Percentiles rank a stretch among this genome's conserved stretches.
Conservation (phyloP, 2,797 vertebrate genomes). For the Vipera latastei region DNA sequence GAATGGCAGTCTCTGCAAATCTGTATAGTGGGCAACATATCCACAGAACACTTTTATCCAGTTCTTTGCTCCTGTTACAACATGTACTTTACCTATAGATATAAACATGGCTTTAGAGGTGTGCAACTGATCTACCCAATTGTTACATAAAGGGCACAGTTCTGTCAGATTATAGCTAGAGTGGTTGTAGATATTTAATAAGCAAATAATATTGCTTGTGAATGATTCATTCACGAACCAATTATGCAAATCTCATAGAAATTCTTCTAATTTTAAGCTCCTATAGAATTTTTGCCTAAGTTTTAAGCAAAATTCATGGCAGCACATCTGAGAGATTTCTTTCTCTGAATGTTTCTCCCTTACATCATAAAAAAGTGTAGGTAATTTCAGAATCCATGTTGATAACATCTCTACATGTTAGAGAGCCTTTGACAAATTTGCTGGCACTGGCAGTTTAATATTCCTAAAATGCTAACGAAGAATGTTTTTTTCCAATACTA, state of each 20-base stretch:
- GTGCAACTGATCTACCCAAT: not conserved
- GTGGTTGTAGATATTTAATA: not conserved
- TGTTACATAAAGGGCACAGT: not conserved
- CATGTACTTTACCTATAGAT: not conserved
- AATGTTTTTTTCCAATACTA: not conserved
- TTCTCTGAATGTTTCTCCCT: not conserved
- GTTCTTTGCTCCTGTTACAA: not conserved
- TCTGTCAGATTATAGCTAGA: not conserved
- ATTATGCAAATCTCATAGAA: not conserved
- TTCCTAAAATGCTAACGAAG: not conserved
- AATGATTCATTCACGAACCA: not conserved
- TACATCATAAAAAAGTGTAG: not conserved
- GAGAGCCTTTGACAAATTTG: not conserved
- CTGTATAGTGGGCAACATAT: not conserved
- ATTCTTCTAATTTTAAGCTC: not conserved
- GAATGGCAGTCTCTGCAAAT: not conserved
- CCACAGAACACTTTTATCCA: not conserved
- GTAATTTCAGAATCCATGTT: not conserved
- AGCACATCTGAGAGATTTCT: not conserved
- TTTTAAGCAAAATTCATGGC: conserved; percentile 2
- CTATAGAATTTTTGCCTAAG: not conserved
- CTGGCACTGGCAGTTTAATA: not conserved
- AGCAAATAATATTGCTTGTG: not conserved
- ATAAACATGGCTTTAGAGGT: not conserved
- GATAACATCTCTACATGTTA: not conserved